These are phyloP conservation scores for Borostomias antarcticus DNA, from an alignment of 2,797 vertebrate genomes.

Conservation along the genomic window DNA sequence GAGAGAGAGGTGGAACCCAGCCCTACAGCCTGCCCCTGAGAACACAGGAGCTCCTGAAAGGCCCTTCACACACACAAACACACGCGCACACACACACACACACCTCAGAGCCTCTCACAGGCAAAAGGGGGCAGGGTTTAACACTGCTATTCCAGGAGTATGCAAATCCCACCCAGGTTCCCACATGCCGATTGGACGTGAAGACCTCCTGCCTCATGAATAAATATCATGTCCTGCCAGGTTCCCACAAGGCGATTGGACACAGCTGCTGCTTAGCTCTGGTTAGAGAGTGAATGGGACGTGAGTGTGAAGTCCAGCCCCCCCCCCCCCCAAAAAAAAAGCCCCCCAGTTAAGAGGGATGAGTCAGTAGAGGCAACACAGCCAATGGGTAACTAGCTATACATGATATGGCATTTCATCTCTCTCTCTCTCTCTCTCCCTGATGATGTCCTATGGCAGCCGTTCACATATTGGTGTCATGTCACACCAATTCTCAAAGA, in stretches of 20 bases:
- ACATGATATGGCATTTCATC: neutral
- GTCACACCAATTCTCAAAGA: neutral
- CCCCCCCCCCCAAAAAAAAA: neutral
- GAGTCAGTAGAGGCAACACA: neutral
- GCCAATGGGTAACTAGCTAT: neutral
- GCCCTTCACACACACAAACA: neutral
- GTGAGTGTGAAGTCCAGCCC: neutral
- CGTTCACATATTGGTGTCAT: neutral
- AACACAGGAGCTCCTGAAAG: constrained; percentile 55
- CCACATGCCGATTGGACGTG: constrained; percentile 23
- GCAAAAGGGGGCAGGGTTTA: neutral
- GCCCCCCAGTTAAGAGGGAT: neutral
- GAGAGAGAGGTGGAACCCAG: constrained; percentile 57
- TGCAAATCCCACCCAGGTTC: neutral
- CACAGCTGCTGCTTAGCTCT: neutral
- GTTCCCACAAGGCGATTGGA: constrained; percentile 11
- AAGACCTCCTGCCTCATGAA: constrained; percentile 7
- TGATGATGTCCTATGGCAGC: neutral
- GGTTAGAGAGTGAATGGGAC: neutral
- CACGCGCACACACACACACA: constrained; percentile 2
- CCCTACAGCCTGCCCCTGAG: constrained; percentile 44
- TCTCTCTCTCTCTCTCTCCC: neutral
- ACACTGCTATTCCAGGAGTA: neutral
- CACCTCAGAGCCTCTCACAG: constrained; percentile 4
- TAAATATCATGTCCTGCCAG: constrained; percentile 13